Base-by-base conservation (phyloP, 2,888 invertebrate genomes). In the Platynereis dumerilii region DNA sequence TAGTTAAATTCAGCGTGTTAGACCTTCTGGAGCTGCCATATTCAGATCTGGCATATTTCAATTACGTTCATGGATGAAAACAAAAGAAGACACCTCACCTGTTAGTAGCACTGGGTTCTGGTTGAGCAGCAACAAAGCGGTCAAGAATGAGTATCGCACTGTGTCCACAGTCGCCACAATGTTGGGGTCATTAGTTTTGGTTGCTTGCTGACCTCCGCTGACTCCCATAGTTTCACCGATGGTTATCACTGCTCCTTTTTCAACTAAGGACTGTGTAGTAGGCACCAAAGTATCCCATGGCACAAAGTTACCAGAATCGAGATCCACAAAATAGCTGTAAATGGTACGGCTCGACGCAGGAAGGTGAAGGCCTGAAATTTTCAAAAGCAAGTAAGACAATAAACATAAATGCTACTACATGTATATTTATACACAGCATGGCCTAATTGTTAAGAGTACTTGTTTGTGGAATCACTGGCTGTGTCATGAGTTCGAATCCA, bases 281-380 rank as follows among this genome's bases (percentile, higher is more conserved):
- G 83, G 82, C 5, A 84, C 79, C 22, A 84, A 75, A 3, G 73
- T 75, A 61, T 81, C 81, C 84, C 84, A 84, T 24, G 78, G 76
- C 7, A 80, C 72, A 75, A 84, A 84, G 70, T 73, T 74, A 22
- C 82, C 82, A 15, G 79, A 76, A 63, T 83, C 81, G 76, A 83
- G 77, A 71, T 84, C 83, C 26, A 84, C 76, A 70, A 84, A 84
- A 72, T 81, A 84, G 64, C 81, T 79, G 73, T 80, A 84, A 55
- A 84, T 80, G 55, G 78, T 79, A 44, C 76, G 73, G 68, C 78
- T 79, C 12, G 81, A 81, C 27, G 83, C 77, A 12, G 84, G 84
- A 22, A 84, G 73, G 29, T 82, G 73, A 20, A 83, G 79, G 63
- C 83, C 82, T 82, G 69, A 29, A 67, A 28, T 2, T 58, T 17